Evolutionary conservation across 2,113 vertebrate genomes (phyloP).

Genomic region (Rhinichthys klamathensis): DNA sequence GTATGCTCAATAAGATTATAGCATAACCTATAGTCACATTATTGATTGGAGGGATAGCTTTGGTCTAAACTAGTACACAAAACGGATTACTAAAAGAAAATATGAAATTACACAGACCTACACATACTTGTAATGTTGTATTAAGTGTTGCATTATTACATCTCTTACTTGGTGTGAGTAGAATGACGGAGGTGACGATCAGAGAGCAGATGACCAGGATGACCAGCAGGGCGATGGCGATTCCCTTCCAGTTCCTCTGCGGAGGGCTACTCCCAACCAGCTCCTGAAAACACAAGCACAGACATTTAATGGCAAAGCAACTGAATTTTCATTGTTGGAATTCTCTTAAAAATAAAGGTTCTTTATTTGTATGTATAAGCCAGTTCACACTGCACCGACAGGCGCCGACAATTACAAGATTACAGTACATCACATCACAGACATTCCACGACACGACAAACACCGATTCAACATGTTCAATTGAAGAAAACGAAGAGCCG

Average conservation of each 20-base stretch:
- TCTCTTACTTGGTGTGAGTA: constrained; percentile 90
- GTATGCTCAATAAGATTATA: neutral
- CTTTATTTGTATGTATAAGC: too few species aligned
- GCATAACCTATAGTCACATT: neutral
- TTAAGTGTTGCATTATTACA: neutral
- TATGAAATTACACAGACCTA: neutral
- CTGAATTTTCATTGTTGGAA: neutral
- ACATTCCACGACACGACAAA: too few species aligned
- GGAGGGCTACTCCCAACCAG: constrained; percentile 94
- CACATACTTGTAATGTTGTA: neutral
- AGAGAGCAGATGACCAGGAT: constrained; percentile 97
- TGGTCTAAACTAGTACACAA: neutral
- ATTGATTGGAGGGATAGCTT: neutral
- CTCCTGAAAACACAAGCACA: constrained; percentile 79
- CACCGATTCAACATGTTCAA: too few species aligned
- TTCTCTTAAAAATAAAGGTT: neutral
- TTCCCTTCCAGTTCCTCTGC: constrained; percentile 98
- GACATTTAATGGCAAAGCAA: neutral
- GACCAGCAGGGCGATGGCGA: constrained; percentile 95
- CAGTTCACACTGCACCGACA: too few species aligned
- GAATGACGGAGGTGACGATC: constrained; percentile 97
- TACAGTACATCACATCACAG: too few species aligned
- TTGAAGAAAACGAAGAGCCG: too few species aligned
- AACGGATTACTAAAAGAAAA: neutral
- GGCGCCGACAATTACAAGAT: too few species aligned